Evolutionary conservation across 2,113 vertebrate genomes (phyloP), one percentile per base, ranked within the genome.

Genomic region (zebrafish (Danio rerio)): DNA sequence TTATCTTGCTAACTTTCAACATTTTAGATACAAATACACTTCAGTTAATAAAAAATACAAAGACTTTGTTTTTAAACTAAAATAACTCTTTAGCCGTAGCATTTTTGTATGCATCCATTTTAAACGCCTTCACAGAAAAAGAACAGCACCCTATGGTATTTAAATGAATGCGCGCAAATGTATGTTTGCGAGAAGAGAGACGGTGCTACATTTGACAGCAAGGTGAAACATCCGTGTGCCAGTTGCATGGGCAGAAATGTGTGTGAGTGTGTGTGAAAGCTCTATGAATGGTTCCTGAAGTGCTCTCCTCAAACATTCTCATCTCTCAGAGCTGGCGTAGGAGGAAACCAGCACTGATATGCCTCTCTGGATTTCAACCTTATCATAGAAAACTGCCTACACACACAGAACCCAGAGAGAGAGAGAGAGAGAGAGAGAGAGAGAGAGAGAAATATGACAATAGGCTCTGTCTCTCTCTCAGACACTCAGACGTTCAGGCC

Each of bases 341-440:
- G 72, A 77, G 81, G 74, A 56, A 56, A 68, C 61, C 77, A 68
- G 77, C 77, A 66, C 77, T 79, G 77, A 74, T 76, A 68, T 45
- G 71, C 71, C 71, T 75, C 72, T 58, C 50, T 66, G 71, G 61
- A 82, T 77, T 77, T 75, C 81, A 76, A 66, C 62, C 72, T 82
- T 82, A 82, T 77, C 81, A 69, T 68, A 77, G 59, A 76, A 77
- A 55, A 82, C 81, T 82, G 81, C 81, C 81, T 77, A 82, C 81
- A 84, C 50, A 69, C 62, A 71, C 47, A 71, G 20, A 71, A 52
- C 4, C 40, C 47, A 49, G 49, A 80, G 11, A 61, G 52, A 21
- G 40, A 49, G 61, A 78, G 58, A 66, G 61, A 45, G 42, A 62
- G 43, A 31, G 45, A 31, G 18, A 73, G 31, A 55, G 50, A 80